phyloP scores from a whole-genome alignment of 2,888 invertebrate species.

The Mesorhabditis sp. region DNA sequence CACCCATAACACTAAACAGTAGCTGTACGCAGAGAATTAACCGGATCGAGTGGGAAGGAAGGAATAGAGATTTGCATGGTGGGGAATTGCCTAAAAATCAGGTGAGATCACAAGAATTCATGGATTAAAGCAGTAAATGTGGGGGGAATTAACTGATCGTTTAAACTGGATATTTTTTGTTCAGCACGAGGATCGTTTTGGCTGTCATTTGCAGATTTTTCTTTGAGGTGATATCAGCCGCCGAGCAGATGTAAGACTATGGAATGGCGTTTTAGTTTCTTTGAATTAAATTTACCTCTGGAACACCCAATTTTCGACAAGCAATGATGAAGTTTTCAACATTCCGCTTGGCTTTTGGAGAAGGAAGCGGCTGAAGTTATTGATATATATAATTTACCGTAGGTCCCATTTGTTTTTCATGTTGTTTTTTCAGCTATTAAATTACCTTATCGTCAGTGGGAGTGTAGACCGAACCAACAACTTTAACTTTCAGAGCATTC shows the following conservation, averaged over 20 bases:
- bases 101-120: too few relatives aligned
- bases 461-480: not conserved
- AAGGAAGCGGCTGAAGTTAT: slow-evolving; percentile 1
- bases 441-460: not conserved
- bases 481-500: not conserved
- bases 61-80: too few relatives aligned
- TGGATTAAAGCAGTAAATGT: too few relatives aligned
- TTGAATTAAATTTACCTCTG: not conserved
- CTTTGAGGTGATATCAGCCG: slow-evolving; percentile 14
- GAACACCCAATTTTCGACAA: slow-evolving; percentile 1
- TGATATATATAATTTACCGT: not conserved
- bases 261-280: not conserved
- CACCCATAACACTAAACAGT: too few relatives aligned
- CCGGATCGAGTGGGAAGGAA: too few relatives aligned
- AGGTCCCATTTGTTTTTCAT: too few relatives aligned
- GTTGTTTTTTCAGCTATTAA: not conserved
- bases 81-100: too few relatives aligned
- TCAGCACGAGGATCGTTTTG: slow-evolving; percentile 20
- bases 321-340: not conserved
- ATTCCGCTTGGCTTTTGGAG: slow-evolving; percentile 2
- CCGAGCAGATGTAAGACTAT: not conserved
- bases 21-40: too few relatives aligned
- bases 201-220: slow-evolving; percentile 26
- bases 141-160: too few relatives aligned
- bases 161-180: slow-evolving; percentile 8